Conservation (phyloP, 2,888 invertebrate genomes). For the Hirtodrosophila cameraria region DNA sequence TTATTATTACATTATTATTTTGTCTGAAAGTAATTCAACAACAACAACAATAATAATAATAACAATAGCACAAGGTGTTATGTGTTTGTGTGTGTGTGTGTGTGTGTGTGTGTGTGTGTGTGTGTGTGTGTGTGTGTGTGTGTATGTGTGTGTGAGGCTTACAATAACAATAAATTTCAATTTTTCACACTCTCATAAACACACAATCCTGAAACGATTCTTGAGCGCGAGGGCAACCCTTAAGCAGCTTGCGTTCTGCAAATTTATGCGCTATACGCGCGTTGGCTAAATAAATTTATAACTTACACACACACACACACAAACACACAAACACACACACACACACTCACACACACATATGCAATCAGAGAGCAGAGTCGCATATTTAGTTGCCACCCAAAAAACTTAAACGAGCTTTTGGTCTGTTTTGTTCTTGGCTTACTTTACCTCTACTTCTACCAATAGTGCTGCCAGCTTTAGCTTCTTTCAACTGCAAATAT, state of each 20-base stretch:
- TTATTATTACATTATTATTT: slow-evolving; percentile 81
- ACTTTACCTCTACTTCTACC: slow-evolving; percentile 7
- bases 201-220: slow-evolving; percentile 28
- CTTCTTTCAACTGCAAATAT: no score
- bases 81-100: slow-evolving; percentile 2
- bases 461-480: no score
- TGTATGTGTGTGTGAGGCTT: slow-evolving; percentile 51
- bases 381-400: slow-evolving; percentile 11
- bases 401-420: slow-evolving; percentile 31
- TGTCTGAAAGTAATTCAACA: slow-evolving; percentile 70
- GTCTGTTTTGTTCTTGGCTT: slow-evolving; percentile 6
- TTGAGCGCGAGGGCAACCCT: slow-evolving; percentile 42
- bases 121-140: slow-evolving; percentile 10
- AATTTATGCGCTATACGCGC: slow-evolving; percentile 74
- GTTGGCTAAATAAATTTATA: slow-evolving; percentile 78
- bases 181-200: slow-evolving; percentile 61
- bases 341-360: slow-evolving; percentile 6
- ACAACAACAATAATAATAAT: slow-evolving; percentile 19
- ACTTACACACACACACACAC: slow-evolving; percentile 38
- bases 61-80: slow-evolving; percentile 28
- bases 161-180: slow-evolving; percentile 77
- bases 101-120: no score
- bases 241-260: slow-evolving; percentile 68
- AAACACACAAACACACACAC: slow-evolving; percentile 23
- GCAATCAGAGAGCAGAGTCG: slow-evolving; percentile 25